Conservation (phyloP, 2,888 invertebrate species). For the Boloria euphrosyne region DNA sequence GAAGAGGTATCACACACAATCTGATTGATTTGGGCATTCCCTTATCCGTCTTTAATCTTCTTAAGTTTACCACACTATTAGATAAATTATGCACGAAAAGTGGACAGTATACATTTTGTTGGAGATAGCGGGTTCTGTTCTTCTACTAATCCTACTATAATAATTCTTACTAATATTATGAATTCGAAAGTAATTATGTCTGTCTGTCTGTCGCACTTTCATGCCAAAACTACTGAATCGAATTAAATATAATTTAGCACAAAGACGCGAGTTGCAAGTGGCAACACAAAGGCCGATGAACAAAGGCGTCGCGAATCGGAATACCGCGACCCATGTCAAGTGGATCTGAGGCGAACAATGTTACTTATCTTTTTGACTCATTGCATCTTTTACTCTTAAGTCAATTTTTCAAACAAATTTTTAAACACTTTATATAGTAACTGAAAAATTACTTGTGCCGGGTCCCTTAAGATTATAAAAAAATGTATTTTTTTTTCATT, state of each 20-base stretch:
- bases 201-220: too few species aligned
- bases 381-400: background rate
- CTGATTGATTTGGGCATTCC: constrained; percentile 11
- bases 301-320: constrained; percentile 27
- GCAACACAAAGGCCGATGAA: constrained; percentile 21
- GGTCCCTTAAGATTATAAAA: background rate
- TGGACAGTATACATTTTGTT: background rate
- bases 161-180: too few species aligned
- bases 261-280: too few species aligned
- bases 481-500: too few species aligned
- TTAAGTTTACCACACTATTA: constrained; percentile 2
- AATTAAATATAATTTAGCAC: too few species aligned
- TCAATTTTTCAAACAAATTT: background rate
- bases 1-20: constrained; percentile 20
- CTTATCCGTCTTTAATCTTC: constrained; percentile 5
- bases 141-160: too few species aligned
- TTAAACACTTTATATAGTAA: background rate
- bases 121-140: too few species aligned
- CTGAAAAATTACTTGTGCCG: background rate
- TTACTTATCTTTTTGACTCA: constrained; percentile 21
- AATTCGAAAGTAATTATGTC: too few species aligned
- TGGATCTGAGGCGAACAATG: constrained; percentile 21
- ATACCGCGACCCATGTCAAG: constrained; percentile 31
- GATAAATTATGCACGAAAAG: background rate
- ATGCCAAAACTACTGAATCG: too few species aligned